Base-by-base conservation (phyloP, 2,888 invertebrate species). In the Plusia festucae region DNA sequence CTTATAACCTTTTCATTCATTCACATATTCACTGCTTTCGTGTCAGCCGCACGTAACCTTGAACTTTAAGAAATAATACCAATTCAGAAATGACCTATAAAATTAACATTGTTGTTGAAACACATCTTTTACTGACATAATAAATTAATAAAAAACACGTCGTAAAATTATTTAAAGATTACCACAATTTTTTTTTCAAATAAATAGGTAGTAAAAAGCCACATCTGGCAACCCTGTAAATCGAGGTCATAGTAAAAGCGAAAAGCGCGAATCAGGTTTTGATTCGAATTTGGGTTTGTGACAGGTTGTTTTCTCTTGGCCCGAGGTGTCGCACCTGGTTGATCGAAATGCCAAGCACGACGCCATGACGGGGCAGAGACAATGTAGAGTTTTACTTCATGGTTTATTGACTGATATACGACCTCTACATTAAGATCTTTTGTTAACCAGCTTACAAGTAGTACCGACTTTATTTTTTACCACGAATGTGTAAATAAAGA, bases 251-350 rank as follows among this genome's bases (percentile, higher is more conserved):
- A 84, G 85, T 90, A 87, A 86, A 80, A 85, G 86, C 85, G 87
- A 89, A 91, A 93, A 90, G 85, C 80, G 84, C 84, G 80, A 82
- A 91, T 90, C 93, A 90, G 90, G 93, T 93, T 90, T 82, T 65
- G 85, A 85, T 89, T 90, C 82, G 84, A 90, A 91, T 90, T 91
- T 87, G 70, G 80, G 78, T 85, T 87, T 83, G 81, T 82, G 80
- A 85, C 92, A 90, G 86, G 90, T 91, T 84, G 85, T 89, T 92
- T 92, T 92, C 91, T 89, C 89, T 90, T 87, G 84, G 79, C 86
- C 82, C 68, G 81, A 76, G 84, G 85, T 81, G 78, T 65, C 73
- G 65, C 60, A 80, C 58, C 66, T 63, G 60, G 24, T 3, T 9
- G 44, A 70, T 63, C 51, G 53, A 58, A 54, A 70, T 67, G 72